Base-by-base conservation (phyloP, 2,797 vertebrate species). In the Enteromius argenteus region DNA sequence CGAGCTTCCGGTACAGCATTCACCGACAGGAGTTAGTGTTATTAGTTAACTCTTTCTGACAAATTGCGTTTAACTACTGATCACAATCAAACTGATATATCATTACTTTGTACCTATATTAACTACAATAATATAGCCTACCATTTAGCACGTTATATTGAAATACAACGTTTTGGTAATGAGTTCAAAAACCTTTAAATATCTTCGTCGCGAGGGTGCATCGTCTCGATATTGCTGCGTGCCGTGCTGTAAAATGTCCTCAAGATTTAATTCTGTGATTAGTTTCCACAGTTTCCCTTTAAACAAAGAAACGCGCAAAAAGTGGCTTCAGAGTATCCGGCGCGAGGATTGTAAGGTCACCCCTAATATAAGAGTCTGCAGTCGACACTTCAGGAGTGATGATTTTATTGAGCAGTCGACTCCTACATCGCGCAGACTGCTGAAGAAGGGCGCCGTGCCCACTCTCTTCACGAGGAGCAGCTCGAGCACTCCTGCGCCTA, bases 211-310 rank as follows among this genome's bases (percentile, higher is more conserved):
- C 5, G 39, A 62, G 17, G 17, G 66, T 60, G 67, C 17, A 9
- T 72, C 13, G 0, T 71, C 66, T 44, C 23, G 19, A 9, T 68
- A 80, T 68, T 80, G 78, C 44, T 67, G 78, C 53, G 78, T 80
- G 6, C 64, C 64, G 9, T 68, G 51, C 30, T 80, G 78, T 53
- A 80, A 66, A 80, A 68, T 68, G 46, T 80, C 68, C 1, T 69
- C 80, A 46, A 58, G 67, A 19, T 80, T 51, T 67, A 80, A 80
- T 80, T 80, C 78, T 39, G 62, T 67, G 62, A 66, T 68, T 7
- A 68, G 78, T 68, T 80, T 80, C 44, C 78, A 80, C 51, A 68
- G 27, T 37, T 80, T 80, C 8, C 78, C 64, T 35, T 23, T 37
- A 42, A 32, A 80, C 8, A 5, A 35, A 17, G 32, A 37, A 80